phyloP scores from a whole-genome alignment of 1,140 invertebrate species.

The Caenorhabditis briggsae region DNA sequence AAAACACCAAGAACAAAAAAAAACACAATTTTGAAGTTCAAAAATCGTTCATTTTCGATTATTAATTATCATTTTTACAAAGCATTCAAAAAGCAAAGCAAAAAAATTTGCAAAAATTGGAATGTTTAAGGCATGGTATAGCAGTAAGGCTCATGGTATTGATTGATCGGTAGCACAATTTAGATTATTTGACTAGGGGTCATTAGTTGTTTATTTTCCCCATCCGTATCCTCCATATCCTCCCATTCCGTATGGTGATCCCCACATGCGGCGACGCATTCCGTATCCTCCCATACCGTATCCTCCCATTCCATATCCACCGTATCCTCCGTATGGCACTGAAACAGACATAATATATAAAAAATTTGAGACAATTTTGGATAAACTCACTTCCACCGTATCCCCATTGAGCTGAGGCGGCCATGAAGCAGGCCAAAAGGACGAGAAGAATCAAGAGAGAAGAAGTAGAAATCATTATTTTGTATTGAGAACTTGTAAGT shows the following conservation, averaged over 20 bases:
- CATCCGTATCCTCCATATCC: slow-evolving; percentile 22
- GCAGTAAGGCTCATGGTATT: too few species aligned
- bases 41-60: too few species aligned
- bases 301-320: slow-evolving; percentile 25
- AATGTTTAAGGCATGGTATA: too few species aligned
- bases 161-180: too few species aligned
- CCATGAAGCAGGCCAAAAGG: slow-evolving; percentile 50
- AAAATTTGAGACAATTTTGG: not conserved
- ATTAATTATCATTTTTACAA: too few species aligned
- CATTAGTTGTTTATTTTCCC: not conserved
- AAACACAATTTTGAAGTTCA: too few species aligned
- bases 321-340: slow-evolving; percentile 51
- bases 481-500: not conserved
- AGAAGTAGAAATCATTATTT: slow-evolving; percentile 25
- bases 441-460: slow-evolving; percentile 25
- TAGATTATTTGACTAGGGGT: too few species aligned
- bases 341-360: not conserved
- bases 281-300: slow-evolving; percentile 51
- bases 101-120: too few species aligned
- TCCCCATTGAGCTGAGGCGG: slow-evolving; percentile 34
- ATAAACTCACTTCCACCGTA: slow-evolving; percentile 21
- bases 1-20: too few species aligned
- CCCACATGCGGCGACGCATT: slow-evolving; percentile 19
- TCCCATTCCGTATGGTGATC: slow-evolving; percentile 28
- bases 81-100: too few species aligned